phyloP scores from a whole-genome alignment of 2,888 invertebrate species.

The Agrenia bidenticulata region DNA sequence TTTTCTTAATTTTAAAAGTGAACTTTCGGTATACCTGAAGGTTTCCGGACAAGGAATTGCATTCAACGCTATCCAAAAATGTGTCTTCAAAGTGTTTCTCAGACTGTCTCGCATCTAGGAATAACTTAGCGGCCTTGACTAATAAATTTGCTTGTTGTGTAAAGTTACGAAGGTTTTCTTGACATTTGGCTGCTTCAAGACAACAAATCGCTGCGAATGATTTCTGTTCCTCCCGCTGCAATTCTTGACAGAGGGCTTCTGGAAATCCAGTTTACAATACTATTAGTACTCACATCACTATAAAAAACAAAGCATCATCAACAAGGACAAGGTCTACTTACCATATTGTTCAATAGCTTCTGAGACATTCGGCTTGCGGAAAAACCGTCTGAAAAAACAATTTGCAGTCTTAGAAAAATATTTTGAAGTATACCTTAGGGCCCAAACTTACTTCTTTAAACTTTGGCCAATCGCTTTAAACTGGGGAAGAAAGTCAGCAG shows the following conservation, averaged over 20 bases:
- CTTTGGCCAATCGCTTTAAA: conserved; percentile 51
- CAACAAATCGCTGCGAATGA: conserved; percentile 50
- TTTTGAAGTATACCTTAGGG: too few relatives aligned
- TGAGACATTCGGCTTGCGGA: conserved; percentile 52
- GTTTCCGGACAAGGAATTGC: conserved; percentile 32
- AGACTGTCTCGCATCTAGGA: conserved; percentile 21
- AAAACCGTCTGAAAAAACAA: conserved; percentile 46
- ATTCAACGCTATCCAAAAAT: not conserved
- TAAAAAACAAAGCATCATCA: not conserved
- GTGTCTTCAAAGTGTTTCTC: conserved; percentile 8
- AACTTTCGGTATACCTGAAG: conserved; percentile 34
- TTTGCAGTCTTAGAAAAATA: too few relatives aligned
- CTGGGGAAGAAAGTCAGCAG: conserved; percentile 49
- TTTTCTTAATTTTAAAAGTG: not conserved
- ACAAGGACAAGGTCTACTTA: conserved; percentile 17
- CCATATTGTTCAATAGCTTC: conserved; percentile 52
- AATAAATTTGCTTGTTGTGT: conserved; percentile 47
- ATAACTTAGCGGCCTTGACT: conserved; percentile 41
- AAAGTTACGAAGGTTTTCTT: conserved; percentile 47
- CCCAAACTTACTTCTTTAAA: conserved; percentile 46
- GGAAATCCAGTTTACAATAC: conserved; percentile 16
- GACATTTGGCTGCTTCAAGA: conserved; percentile 49
- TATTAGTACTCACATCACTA: not conserved
- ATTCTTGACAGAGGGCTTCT: conserved; percentile 47
- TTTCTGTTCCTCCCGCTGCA: conserved; percentile 49